Evolutionary conservation across 2,113 vertebrate genomes (phyloP), one percentile per base, ranked within the genome.

Genomic region (Lophura nycthemera): DNA sequence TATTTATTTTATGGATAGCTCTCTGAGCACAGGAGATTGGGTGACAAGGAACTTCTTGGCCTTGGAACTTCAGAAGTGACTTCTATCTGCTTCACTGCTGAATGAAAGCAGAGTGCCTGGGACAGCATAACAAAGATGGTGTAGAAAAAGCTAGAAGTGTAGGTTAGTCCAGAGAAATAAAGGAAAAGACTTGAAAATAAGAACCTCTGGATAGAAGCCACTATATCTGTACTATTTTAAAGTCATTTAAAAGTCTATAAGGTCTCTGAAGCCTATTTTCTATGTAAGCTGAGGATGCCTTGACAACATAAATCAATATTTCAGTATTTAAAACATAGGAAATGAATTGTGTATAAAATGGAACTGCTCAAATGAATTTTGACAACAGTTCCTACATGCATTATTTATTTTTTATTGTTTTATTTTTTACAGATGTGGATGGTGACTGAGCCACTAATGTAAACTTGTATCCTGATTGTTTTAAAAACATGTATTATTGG

Each of bases 371-470:
- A 67, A 92, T 83, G 17, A 89, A 81, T 93, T 94, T 66, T 94
- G 91, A 92, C 88, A 87, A 59, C 7, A 42, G n/a, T 73, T 90
- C 47, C 77, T 93, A n/a, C 65, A 74, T 60, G 38, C 19, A 61
- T 85, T 92, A 89, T 96, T 91, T 95, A 77, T 67, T 89, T 96
- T 90, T 83, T 76, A 79, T 74, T 92, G 60, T 27, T 88, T 88
- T 83, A 30, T 70, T 92, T 96, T 95, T 91, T 95, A 52, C 75
- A 91, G 88, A 69, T 88, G 73, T 78, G 27, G 40, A 67, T 47
- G 79, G 43, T 83, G 80, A 83, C 78, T 88, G 50, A 88, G 13
- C 25, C 32, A 30, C 69, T 83, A 71, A 59, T 13, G 14, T 69
- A 88, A 89, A 89, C 88, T 78, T 86, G 75, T 61, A 86, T 75